phyloP scores from a whole-genome alignment of 2,888 invertebrate genomes.

The Drosophila percnosoma region DNA sequence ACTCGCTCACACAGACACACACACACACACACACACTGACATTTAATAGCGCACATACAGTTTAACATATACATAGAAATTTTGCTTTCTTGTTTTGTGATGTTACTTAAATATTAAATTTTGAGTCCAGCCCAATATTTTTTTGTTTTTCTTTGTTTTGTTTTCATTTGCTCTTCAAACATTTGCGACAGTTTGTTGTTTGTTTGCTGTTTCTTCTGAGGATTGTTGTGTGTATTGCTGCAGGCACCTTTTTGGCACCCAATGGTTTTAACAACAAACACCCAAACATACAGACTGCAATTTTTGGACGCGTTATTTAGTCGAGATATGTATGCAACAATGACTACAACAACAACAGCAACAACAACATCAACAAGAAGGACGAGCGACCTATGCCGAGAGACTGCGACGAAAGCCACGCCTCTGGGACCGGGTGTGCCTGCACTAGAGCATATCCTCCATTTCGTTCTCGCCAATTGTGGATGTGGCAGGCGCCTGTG shows the following conservation, averaged over 20 bases:
- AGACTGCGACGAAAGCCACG: constrained; percentile 65
- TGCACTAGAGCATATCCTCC: constrained; percentile 77
- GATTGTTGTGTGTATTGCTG: constrained; percentile 7
- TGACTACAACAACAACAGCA: constrained; percentile 35
- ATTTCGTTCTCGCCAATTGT: constrained; percentile 80
- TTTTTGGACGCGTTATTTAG: constrained; percentile 53
- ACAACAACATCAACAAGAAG: constrained; percentile 16
- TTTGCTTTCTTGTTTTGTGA: constrained; percentile 29
- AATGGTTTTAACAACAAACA: background rate
- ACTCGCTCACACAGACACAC: constrained; percentile 18
- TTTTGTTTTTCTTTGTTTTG: constrained; percentile 43
- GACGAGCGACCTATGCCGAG: constrained; percentile 54
- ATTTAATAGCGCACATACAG: constrained; percentile 32
- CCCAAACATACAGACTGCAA: constrained; percentile 9
- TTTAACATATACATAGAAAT: constrained; percentile 49
- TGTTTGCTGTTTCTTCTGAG: constrained; percentile 1
- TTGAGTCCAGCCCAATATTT: constrained; percentile 83
- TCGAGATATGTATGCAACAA: constrained; percentile 50
- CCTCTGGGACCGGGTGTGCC: constrained; percentile 59
- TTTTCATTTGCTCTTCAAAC: constrained; percentile 53
- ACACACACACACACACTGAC: constrained; percentile 21
- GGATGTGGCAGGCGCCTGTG: constrained; percentile 80
- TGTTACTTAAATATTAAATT: constrained; percentile 73
- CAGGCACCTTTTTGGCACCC: constrained; percentile 6
- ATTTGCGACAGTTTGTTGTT: constrained; percentile 47